These are phyloP conservation scores for Cryptocephalus primarius DNA, from an alignment of 2,888 invertebrate genomes.

Conservation along the genomic window DNA sequence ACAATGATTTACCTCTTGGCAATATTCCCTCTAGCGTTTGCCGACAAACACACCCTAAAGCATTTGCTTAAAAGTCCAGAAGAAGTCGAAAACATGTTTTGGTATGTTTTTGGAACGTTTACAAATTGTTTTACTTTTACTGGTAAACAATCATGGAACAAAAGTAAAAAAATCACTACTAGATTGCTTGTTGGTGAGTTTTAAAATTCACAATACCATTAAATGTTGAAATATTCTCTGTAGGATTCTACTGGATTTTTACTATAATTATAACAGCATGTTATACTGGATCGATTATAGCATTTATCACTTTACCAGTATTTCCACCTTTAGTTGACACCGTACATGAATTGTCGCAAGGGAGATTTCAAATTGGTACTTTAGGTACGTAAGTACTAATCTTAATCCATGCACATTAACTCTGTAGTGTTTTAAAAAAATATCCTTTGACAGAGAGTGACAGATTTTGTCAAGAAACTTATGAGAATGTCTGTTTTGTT, in stretches of 20 bases:
- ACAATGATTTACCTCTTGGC: conserved; percentile 60
- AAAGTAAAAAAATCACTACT: conserved; percentile 56
- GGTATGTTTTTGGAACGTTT: conserved; percentile 79
- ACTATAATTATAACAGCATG: conserved; percentile 76
- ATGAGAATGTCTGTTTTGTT: too few relatives aligned
- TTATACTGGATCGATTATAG: conserved; percentile 76
- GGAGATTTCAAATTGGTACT: conserved; percentile 61
- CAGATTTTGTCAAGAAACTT: too few relatives aligned
- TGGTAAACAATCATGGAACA: conserved; percentile 61
- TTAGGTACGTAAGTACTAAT: conserved; percentile 41
- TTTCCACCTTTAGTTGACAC: conserved; percentile 66
- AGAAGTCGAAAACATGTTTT: conserved; percentile 74
- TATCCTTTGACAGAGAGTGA: too few relatives aligned
- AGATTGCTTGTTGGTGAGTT: conserved; percentile 53
- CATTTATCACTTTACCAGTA: conserved; percentile 68
- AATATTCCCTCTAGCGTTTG: conserved; percentile 64
- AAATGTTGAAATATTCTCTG: not conserved
- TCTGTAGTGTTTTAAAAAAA: too few relatives aligned
- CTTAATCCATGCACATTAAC: not conserved
- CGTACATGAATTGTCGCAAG: conserved; percentile 50
- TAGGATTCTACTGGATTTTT: conserved; percentile 74
- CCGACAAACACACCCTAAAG: conserved; percentile 55
- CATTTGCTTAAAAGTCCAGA: conserved; percentile 57
- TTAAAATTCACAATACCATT: not conserved
- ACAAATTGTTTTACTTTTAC: conserved; percentile 68